Evolutionary conservation across 1,140 invertebrate species (phyloP).

Genomic region (Apolygus lucorum): DNA sequence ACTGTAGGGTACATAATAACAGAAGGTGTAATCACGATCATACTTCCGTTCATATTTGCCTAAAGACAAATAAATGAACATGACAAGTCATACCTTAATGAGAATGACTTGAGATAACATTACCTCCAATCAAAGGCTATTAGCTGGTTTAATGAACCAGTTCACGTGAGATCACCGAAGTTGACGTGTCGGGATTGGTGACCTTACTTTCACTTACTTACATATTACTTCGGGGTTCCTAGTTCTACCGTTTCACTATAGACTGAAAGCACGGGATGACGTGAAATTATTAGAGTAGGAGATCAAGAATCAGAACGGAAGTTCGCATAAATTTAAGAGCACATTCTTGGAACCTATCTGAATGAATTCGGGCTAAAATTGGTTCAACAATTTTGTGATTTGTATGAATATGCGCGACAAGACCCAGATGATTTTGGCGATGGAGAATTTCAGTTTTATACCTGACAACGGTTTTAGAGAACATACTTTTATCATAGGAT

Average conservation of each 20-base stretch:
- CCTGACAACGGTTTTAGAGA: no score
- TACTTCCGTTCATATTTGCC: constrained; percentile 80
- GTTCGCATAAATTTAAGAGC: constrained; percentile 58
- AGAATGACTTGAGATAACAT: constrained; percentile 52
- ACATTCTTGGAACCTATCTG: constrained; percentile 58
- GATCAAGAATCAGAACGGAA: constrained; percentile 60
- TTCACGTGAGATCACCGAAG: no score
- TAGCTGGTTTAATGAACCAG: no score
- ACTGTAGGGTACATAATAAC: constrained; percentile 73
- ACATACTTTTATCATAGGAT: no score
- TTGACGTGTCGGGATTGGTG: no score
- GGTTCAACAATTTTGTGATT: constrained; percentile 81
- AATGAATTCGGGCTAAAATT: constrained; percentile 66
- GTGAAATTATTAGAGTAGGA: constrained; percentile 71
- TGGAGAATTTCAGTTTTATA: constrained; percentile 72
- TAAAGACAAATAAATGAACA: constrained; percentile 89
- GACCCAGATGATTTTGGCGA: constrained; percentile 74
- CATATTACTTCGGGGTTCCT: constrained; percentile 60
- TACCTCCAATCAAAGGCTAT: no score
- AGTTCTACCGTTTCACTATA: constrained; percentile 66
- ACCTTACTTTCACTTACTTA: no score
- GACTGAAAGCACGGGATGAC: constrained; percentile 83
- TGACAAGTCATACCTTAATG: constrained; percentile 57
- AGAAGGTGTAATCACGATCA: constrained; percentile 67
- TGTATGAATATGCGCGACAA: constrained; percentile 80